Percentiles rank a stretch among this genome's conserved stretches.
These are phyloP conservation scores for Ageneiosus marmoratus DNA, from an alignment of 2,113 vertebrate genomes.

Conservation along the genomic window DNA sequence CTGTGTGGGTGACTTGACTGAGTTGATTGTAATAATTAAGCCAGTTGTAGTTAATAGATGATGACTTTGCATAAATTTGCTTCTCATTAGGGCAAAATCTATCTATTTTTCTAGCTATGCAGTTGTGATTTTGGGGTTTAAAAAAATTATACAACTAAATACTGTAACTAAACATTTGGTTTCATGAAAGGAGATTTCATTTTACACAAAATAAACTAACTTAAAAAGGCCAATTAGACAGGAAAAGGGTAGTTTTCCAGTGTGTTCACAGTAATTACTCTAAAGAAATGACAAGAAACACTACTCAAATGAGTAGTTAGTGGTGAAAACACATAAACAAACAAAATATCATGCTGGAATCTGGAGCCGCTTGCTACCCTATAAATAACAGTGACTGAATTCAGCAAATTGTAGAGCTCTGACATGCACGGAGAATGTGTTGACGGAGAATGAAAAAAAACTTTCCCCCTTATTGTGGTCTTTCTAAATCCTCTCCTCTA, in stretches of 20 bases:
- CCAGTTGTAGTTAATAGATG: too few relatives aligned
- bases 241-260: conserved; percentile 15
- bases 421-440: not conserved
- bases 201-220: not conserved
- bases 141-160: not conserved
- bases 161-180: not conserved
- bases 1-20: not conserved
- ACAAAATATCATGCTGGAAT: not conserved
- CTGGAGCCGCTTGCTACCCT: not conserved
- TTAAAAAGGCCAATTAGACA: conserved; percentile 23
- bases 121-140: not conserved
- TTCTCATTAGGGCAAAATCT: not conserved
- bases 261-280: conserved; percentile 25
- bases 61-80: not conserved
- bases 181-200: not conserved
- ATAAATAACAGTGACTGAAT: not conserved
- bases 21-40: not conserved
- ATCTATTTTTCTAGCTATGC: not conserved
- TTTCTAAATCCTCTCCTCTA: not conserved
- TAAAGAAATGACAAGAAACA: conserved; percentile 14
- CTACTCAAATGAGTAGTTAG: not conserved
- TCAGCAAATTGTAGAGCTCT: not conserved
- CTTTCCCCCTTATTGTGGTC: not conserved
- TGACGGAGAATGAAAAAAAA: too few relatives aligned
- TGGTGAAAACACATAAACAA: not conserved